A percentile compares a stretch with the other conserved stretches of the same genome.
These are phyloP conservation scores for Premnoplex brunnescens DNA, from an alignment of 2,797 vertebrate genomes.

Conservation along the genomic window DNA sequence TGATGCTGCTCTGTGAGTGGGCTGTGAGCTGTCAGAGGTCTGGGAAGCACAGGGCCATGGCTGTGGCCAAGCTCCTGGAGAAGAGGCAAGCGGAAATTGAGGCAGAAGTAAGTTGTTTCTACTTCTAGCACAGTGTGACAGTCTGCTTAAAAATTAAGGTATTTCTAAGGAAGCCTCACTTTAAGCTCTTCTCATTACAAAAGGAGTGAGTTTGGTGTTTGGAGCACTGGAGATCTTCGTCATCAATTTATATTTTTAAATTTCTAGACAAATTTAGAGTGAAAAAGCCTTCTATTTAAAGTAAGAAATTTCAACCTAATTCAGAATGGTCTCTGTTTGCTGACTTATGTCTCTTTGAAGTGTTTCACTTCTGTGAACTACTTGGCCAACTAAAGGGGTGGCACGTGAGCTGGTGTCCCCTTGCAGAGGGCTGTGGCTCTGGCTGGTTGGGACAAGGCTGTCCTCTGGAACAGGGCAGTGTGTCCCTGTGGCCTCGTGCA, in stretches of 20 bases:
- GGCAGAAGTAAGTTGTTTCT: constrained; percentile 69
- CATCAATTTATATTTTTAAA: neutral
- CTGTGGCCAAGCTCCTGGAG: constrained; percentile 75
- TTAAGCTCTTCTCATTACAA: neutral
- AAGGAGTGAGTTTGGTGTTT: neutral
- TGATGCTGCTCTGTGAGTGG: constrained; percentile 76
- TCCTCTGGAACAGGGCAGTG: no score
- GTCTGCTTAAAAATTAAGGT: neutral
- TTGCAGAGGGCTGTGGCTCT: neutral
- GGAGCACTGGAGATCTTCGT: neutral
- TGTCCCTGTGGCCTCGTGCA: neutral
- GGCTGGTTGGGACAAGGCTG: neutral
- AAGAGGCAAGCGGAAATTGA: constrained; percentile 78
- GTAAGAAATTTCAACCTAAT: neutral
- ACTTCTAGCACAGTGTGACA: no score
- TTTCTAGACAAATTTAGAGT: neutral
- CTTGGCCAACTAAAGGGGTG: neutral
- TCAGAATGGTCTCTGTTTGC: neutral
- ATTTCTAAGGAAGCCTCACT: neutral
- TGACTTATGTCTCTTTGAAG: neutral
- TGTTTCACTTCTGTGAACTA: neutral
- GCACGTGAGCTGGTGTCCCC: neutral
- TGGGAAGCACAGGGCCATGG: constrained; percentile 76
- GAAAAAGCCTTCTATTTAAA: neutral
- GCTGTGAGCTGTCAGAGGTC: constrained; percentile 76